Percentiles rank a stretch among this genome's conserved stretches.
Evolutionary conservation across 1,140 invertebrate species (phyloP).

Genomic region (Lucilia sericata): DNA sequence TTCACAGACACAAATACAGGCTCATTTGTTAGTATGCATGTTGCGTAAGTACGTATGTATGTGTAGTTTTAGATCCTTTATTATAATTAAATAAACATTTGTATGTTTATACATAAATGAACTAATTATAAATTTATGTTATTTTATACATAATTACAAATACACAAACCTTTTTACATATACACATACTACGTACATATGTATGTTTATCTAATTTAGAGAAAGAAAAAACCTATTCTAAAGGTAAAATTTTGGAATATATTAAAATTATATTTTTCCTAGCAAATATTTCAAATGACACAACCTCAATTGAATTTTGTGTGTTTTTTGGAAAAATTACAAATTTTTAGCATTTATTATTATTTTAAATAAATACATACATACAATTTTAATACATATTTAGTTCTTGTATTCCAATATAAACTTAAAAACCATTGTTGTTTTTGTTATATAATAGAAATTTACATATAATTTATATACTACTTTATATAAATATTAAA

Average conservation of each 20-base stretch:
- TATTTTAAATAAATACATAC: not conserved
- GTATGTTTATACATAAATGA: slow-evolving; percentile 2
- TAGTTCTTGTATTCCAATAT: not conserved
- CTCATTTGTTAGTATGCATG: not conserved
- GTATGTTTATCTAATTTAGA: slow-evolving; percentile 24
- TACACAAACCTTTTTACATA: not conserved
- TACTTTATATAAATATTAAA: no score
- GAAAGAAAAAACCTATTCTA: not conserved
- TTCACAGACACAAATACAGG: not conserved
- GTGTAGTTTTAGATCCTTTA: not conserved
- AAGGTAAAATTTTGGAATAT: slow-evolving; percentile 20
- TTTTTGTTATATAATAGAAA: no score
- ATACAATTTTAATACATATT: not conserved
- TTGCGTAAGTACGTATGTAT: not conserved
- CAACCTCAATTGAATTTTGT: slow-evolving; percentile 23
- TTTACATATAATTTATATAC: no score
- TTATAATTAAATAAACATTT: slow-evolving; percentile 25
- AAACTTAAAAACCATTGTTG: no score
- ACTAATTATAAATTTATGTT: slow-evolving; percentile 30
- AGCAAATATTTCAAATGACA: slow-evolving; percentile 15
- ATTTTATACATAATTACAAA: slow-evolving; percentile 8
- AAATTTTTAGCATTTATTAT: slow-evolving; percentile 8
- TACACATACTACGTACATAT: not conserved
- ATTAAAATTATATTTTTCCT: not conserved
- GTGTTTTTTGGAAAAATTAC: not conserved